A percentile compares a stretch with the other conserved stretches of the same genome.
phyloP scores from a whole-genome alignment of 1,140 invertebrate species.

The Eriosoma lanigerum region DNA sequence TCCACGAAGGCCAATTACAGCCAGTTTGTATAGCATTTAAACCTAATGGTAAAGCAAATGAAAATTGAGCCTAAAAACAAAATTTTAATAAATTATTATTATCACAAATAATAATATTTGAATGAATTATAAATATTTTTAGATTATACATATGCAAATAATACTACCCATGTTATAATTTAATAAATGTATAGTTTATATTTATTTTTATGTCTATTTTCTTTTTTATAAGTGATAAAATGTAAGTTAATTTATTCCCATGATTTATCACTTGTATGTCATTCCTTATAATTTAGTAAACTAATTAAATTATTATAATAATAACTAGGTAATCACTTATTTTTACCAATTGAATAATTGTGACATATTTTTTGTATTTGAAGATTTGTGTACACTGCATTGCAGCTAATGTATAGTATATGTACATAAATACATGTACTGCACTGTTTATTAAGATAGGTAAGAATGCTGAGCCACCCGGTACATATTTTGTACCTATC shows the following conservation, averaged over 20 bases:
- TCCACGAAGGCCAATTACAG: conserved; percentile 31
- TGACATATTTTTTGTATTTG: conserved; percentile 95
- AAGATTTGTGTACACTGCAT: conserved; percentile 79
- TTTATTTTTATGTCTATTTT: no score
- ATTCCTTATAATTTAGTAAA: background rate
- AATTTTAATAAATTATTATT: background rate
- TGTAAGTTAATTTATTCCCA: no score
- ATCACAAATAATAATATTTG: background rate
- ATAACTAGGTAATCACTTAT: background rate
- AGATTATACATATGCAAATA: no score
- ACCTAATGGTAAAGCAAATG: conserved; percentile 17
- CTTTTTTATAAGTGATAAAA: no score
- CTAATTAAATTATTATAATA: background rate
- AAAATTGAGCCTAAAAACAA: conserved; percentile 36
- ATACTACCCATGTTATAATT: no score
- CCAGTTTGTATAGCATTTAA: conserved; percentile 28
- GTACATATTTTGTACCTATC: conserved; percentile 95
- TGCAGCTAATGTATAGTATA: conserved; percentile 84
- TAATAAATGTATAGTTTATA: no score
- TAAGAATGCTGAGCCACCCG: conserved; percentile 86
- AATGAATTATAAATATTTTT: background rate
- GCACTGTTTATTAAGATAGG: conserved; percentile 88
- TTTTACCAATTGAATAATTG: conserved; percentile 72
- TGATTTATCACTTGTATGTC: background rate
- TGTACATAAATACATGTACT: conserved; percentile 89